Conservation (phyloP, 2,113 vertebrate genomes). For the Triplophysa siluroides region DNA sequence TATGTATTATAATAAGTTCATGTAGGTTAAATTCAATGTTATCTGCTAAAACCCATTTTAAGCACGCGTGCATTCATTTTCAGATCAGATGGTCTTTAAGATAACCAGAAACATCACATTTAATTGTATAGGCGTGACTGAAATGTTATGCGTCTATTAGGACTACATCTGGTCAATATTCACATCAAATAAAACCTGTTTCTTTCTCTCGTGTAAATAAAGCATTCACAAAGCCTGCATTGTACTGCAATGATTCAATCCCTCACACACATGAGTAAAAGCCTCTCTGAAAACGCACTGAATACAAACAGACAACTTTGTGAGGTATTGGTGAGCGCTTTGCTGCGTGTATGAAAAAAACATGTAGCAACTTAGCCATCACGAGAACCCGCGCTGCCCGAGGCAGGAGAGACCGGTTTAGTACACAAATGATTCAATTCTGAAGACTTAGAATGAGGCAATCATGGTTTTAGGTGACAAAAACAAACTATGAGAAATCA, state of each 20-base stretch:
- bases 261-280: not conserved
- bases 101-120: not conserved
- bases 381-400: constrained; percentile 4
- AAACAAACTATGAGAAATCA: not conserved
- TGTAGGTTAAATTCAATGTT: too few relatives aligned
- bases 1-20: too few relatives aligned
- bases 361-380: constrained; percentile 11
- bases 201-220: not conserved
- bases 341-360: not conserved
- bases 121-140: not conserved
- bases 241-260: constrained; percentile 11
- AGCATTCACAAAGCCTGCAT: constrained; percentile 13
- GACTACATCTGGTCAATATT: constrained; percentile 4
- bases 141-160: not conserved
- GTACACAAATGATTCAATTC: constrained; percentile 4
- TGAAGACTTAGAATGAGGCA: not conserved
- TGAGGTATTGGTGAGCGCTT: not conserved
- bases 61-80: not conserved
- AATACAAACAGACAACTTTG: not conserved
- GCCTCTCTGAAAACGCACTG: not conserved
- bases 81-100: not conserved
- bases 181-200: not conserved
- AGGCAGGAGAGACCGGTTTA: constrained; percentile 36
- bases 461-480: not conserved
- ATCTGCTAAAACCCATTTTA: too few relatives aligned